phyloP scores from a whole-genome alignment of 2,888 invertebrate species.

The Lymantria dispar region DNA sequence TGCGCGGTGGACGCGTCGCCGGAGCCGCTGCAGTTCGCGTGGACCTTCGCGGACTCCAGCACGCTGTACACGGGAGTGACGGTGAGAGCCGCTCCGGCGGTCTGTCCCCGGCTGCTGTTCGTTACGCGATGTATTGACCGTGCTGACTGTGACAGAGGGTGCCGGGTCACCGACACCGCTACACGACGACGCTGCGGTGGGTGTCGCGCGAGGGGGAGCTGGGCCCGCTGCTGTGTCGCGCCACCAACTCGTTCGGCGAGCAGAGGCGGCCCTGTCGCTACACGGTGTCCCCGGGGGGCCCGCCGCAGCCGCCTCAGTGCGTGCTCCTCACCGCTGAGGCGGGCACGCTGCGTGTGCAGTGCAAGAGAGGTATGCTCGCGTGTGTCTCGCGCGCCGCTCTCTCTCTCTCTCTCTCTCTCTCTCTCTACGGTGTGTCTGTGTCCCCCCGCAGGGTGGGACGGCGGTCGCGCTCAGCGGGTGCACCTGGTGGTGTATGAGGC shows the following conservation, averaged over 20 bases:
- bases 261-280: conserved; percentile 57
- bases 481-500: conserved; percentile 48
- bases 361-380: conserved; percentile 60
- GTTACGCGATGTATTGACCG: no score
- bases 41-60: conserved; percentile 62
- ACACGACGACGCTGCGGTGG: conserved; percentile 60
- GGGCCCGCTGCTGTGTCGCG: conserved; percentile 56
- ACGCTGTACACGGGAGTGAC: conserved; percentile 55
- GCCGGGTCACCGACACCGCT: conserved; percentile 47
- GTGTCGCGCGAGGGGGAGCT: conserved; percentile 47
- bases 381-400: no score
- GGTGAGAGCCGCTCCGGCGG: no score
- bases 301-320: conserved; percentile 53
- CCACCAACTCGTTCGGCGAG: conserved; percentile 60
- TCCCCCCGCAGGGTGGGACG: conserved; percentile 68
- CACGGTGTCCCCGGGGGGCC: conserved; percentile 46
- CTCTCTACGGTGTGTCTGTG: no score
- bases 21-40: conserved; percentile 60
- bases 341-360: conserved; percentile 43
- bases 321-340: conserved; percentile 39
- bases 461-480: conserved; percentile 55
- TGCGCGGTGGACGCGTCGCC: conserved; percentile 62
- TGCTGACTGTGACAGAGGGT: no score
- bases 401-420: no score
- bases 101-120: no score